phyloP scores from a whole-genome alignment of 2,113 vertebrate genomes.

The Gorsachius goisagi region DNA sequence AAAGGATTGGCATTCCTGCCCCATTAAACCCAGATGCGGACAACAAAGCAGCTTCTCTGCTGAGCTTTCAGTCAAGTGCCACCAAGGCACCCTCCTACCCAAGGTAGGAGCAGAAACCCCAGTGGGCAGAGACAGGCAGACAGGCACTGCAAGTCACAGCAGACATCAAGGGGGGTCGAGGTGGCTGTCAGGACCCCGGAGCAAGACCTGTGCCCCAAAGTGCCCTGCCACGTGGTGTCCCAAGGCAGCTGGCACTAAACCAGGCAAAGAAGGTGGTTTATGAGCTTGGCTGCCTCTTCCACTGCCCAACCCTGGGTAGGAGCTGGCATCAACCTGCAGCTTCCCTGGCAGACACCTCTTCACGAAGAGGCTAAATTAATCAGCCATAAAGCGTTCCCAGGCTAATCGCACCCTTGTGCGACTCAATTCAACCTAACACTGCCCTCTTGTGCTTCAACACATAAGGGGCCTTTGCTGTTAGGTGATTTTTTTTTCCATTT shows the following conservation, averaged over 20 bases:
- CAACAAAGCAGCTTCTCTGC: neutral
- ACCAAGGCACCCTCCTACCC: neutral
- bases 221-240: accelerated
- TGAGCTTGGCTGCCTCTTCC: neutral
- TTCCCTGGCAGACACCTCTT: neutral
- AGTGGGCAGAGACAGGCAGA: neutral
- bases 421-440: conserved; percentile 75
- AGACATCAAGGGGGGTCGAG: neutral
- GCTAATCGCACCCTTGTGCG: conserved; percentile 23
- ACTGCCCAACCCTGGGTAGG: neutral
- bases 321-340: neutral
- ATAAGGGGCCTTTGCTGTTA: conserved; percentile 40
- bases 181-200: neutral
- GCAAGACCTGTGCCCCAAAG: neutral
- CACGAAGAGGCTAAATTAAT: neutral
- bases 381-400: neutral
- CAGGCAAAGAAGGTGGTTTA: neutral
- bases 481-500: neutral
- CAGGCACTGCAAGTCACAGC: neutral
- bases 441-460: conserved; percentile 76
- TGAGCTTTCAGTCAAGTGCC: neutral
- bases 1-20: neutral
- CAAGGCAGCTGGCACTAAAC: neutral
- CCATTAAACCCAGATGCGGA: neutral
- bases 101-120: neutral